Percentiles rank a stretch among this genome's conserved stretches.
Evolutionary conservation across 23 tunicate species (phyloP).

Genomic region (Diplosoma virens): DNA sequence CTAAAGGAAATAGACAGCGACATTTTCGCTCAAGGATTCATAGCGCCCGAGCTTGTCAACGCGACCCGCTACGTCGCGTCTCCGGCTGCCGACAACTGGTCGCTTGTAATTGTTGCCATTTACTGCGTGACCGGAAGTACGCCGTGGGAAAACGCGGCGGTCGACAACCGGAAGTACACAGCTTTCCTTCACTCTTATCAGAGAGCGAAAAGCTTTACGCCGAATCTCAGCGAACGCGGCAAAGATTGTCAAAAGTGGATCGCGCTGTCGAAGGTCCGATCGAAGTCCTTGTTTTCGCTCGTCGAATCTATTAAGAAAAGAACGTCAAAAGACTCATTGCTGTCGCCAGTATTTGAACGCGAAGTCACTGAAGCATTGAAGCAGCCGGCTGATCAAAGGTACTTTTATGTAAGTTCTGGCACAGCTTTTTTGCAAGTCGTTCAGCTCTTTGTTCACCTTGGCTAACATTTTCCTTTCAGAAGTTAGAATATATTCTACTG

Average conservation of each 20-base stretch:
- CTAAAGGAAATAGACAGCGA: conserved; percentile 31
- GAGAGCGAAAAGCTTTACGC: conserved; percentile 45
- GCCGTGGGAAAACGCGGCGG: conserved; percentile 66
- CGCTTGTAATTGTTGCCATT: conserved; percentile 39
- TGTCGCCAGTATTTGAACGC: conserved; percentile 40
- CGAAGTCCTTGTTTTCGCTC: conserved; percentile 28
- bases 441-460: no score
- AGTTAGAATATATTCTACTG: no score
- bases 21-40: conserved; percentile 46
- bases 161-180: conserved; percentile 47
- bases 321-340: not conserved
- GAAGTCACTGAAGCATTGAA: conserved; percentile 26
- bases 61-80: conserved; percentile 54
- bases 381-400: conserved; percentile 32
- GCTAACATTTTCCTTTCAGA: no score
- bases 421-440: no score
- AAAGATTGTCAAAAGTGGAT: not conserved
- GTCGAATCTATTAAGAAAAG: conserved; percentile 18
- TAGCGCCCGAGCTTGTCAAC: conserved; percentile 57
- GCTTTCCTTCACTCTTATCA: conserved; percentile 34
- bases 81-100: conserved; percentile 62
- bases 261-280: conserved; percentile 19
- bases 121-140: conserved; percentile 51
- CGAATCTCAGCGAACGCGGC: conserved; percentile 5
- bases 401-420: not conserved